Base-by-base conservation (phyloP, 2,113 vertebrate genomes). In the Gymnarchus niloticus region DNA sequence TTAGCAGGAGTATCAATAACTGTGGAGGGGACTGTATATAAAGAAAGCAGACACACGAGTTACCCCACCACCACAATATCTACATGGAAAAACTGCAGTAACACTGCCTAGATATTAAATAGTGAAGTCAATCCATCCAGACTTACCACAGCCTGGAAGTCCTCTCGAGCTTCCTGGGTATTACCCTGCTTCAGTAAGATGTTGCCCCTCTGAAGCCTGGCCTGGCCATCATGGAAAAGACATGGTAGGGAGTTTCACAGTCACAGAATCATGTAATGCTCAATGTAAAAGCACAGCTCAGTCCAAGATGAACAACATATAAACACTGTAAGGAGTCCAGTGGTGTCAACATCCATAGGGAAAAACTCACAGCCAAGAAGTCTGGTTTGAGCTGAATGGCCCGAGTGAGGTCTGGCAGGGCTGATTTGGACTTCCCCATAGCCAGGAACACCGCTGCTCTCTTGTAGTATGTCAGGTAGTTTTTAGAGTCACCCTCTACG, bases 381-480 rank as follows among this genome's bases (percentile, higher is more conserved):
- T 96, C 96, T 0, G 95, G 95, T 87, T 96, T 96, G 44, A 96
- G 95, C 48, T 95, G 92, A 86, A 96, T 96, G 86, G 95, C 94
- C 52, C 88, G 93, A 77, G 94, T 93, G 84, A 96, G 93, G 82
- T 96, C 96, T 0, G 96, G 96, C 41, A 96, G 91, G 0, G 96
- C 96, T 0, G 95, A 95, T 88, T 94, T 95, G 77, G 95, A 96
- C 86, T 95, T 96, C 1, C 96, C 96, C 96, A 96, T 94, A 0
- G 96, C 96, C 88, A 96, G 87, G 85, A 96, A 96, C 37, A 96
- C 95, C 0, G 96, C 94, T 0, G 95, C 96, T 54, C 96, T 90
- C 87, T 96, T 96, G 91, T 96, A 96, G 89, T 95, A 96, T 2
- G 96, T 96, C 90, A 96, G 89, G 90, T 96, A 96, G 83, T 96